Base-by-base conservation (phyloP, 2,113 vertebrate species). In the Trematocara nigrifrons region DNA sequence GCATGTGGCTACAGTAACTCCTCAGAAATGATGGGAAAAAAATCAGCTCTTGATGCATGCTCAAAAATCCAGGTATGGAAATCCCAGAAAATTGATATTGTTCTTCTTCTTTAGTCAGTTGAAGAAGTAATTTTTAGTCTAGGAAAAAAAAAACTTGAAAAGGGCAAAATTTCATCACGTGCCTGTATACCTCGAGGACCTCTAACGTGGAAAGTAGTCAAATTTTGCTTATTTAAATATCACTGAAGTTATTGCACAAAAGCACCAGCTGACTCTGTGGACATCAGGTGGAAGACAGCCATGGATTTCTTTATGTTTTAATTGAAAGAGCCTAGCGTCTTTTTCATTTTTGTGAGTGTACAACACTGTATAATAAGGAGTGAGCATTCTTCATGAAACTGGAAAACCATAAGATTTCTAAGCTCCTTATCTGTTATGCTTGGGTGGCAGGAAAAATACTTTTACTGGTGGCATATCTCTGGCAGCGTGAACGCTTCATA, bases 401-500 rank as follows among this genome's bases (percentile, higher is more conserved):
- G 15, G 69, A 53, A 71, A 29, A 56, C 16, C 20, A 15, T n/a
- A n/a, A 6, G 5, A 80, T 38, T 79, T 80, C 16, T 45, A 3
- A 18, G n/a, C 74, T 84, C 22, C 71, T 69, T 79, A 85, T 78
- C 56, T 79, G 7, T 84, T 80, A 64, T 79, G 54, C 35, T 1
- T 76, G 56, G 40, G 10, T 79, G 47, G 42, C 59, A 66, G 29
- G 79, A 85, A 64, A 83, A 84, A 83, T 54, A 90, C 76, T 85
- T 92, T 83, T 86, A 47, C 59, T 83, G 53, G 11, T 76, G 56
- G 10, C 79, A 54, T 87, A 89, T 91, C 80, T 90, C 51, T 64
- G 35, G 18, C 57, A 76, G 40, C 11, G 13, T 84, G 86, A 88
- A 87, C 86, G 82, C 88, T 88, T 90, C 64, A 81, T 82, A 89